Base-by-base conservation (phyloP, 2,888 invertebrate species). In the Timema cristinae region DNA sequence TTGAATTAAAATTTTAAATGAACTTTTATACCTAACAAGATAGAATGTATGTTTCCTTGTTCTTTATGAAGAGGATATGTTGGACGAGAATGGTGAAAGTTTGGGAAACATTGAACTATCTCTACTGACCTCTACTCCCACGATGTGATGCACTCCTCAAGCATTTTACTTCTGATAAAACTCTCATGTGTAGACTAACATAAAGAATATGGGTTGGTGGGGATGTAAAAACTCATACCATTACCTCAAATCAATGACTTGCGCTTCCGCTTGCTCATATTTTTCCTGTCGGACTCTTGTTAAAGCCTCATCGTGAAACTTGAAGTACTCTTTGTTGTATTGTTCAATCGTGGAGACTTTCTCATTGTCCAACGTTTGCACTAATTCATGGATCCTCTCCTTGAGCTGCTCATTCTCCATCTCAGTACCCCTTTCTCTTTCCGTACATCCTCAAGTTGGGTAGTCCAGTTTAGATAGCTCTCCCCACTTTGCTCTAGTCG, bases 311-410 rank as follows among this genome's bases (percentile, higher is more conserved):
- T 63, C 63, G 9, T 63, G 63, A n/a, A 63, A 63, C 32, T 8
- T 32, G 9, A 63, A 48, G 47, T 47, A 63, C 47, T 63, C 63
- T 63, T 47, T 63, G 63, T 48, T 63, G 63, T 48, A 63, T 47
- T 63, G 32, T 9, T 63, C 63, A 16, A 11, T 7, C 5, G 15
- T 11, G 11, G 10, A 48, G 10, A 47, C 47, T 63, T 63, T 63
- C 47, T 47, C 63, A 9, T 63, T 32, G 32, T 63, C 7, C 13
- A 63, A 63, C 6, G 13, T 48, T 11, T 6, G 13, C 47, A 9
- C 48, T 8, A 63, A 11, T 63, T 63, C 48, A 15, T 63, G 47
- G 13, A 63, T 15, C 13, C 10, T 47, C 63, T 63, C 47, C 63
- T 63, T 63, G 32, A 63, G 7, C n/a, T 63, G 63, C 32, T 32